phyloP scores from a whole-genome alignment of 2,113 vertebrate species.

The Castor canadensis region DNA sequence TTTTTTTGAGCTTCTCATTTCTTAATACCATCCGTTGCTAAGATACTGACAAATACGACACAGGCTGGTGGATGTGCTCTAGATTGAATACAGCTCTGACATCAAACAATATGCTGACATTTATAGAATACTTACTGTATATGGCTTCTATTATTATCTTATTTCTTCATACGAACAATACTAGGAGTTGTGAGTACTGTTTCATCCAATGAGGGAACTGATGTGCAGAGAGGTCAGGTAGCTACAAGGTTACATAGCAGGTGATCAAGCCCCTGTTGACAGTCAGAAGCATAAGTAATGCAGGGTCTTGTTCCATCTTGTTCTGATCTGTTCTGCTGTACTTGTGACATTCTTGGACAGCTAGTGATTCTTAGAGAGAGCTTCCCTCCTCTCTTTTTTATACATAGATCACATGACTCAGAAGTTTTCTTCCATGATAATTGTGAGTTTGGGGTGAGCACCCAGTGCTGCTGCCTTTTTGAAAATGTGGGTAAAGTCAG shows the following conservation, averaged over 20 bases:
- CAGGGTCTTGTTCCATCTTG: background rate
- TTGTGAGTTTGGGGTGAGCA: background rate
- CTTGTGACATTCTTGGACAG: background rate
- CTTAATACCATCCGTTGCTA: slow-evolving; percentile 28
- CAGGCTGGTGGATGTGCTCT: background rate
- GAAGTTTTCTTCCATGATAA: background rate
- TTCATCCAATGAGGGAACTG: background rate
- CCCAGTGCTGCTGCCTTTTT: background rate
- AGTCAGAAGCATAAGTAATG: background rate
- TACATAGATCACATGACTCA: background rate
- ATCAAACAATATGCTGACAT: background rate
- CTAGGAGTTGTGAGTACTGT: background rate
- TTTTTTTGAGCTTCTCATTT: slow-evolving; percentile 20
- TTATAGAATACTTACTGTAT: background rate
- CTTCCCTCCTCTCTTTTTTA: background rate
- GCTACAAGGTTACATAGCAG: too few relatives aligned
- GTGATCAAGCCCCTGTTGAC: background rate
- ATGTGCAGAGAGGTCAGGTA: background rate
- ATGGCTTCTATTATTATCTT: background rate
- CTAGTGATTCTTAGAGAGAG: background rate
- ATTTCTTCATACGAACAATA: background rate
- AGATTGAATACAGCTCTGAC: background rate
- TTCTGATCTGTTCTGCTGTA: background rate
- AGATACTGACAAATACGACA: background rate
- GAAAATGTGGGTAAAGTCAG: background rate